Evolutionary conservation across 2,888 invertebrate species (phyloP), one percentile per base, ranked within the genome.

Genomic region (Polyommatus icarus): DNA sequence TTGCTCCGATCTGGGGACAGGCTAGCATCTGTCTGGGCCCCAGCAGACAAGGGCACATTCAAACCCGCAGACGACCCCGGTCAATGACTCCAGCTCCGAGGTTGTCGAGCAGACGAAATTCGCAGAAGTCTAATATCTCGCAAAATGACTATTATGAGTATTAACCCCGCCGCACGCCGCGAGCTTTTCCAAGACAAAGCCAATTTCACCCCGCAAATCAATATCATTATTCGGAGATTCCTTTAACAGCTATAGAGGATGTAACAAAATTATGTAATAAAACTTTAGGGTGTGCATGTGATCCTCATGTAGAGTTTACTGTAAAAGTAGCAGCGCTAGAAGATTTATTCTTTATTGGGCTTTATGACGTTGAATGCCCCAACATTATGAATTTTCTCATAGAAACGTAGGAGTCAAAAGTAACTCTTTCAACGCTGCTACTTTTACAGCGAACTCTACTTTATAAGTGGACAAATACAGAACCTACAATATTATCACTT

Each of bases 41-140:
- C 82, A 83, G 83, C 83, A 83, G 83, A 83, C 83, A 83, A 83
- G 82, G 83, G 82, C 83, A 81, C 81, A 84, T 81, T 82, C 80
- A 79, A 83, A 83, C 81, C 78, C 81, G 79, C 79, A 79, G 81
- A 77, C 80, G 78, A 81, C 80, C 82, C 80, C 82, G 78, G 75
- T 75, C 75, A 29, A 29, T 54, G 75, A 75, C 75, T 73, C 75
- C 75, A 54, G 50, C 54, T 50, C 29, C 20, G 54, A 75, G 54
- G 75, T 75, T 32, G 75, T 75, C 50, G 75, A 50, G 50, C 54
- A 75, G 75, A 75, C 75, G 73, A 75, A 15, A 73, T 73, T 46
- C 24, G 3, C 36, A 72, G 40, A 72, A 72, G 18, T 67, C 29
- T 67, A 67, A 32, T 32, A 6, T 67, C 20, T 67, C 20, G 67